A percentile compares a stretch with the other conserved stretches of the same genome.
Evolutionary conservation across 2,113 vertebrate species (phyloP).

Genomic region (Tragelaphus strepsiceros): DNA sequence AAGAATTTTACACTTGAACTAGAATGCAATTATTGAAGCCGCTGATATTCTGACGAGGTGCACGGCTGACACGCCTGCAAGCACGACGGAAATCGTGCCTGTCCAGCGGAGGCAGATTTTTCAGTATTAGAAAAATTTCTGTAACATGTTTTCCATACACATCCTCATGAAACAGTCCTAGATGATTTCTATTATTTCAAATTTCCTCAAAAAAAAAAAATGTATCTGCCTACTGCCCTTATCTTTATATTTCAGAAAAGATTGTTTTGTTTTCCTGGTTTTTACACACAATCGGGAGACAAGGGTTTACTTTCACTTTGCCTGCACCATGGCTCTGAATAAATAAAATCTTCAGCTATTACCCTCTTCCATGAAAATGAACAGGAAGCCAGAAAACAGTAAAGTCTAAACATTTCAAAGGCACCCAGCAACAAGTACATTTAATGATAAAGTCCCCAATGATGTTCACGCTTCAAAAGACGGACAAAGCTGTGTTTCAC

Average conservation of each 20-base stretch:
- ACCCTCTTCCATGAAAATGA: not conserved
- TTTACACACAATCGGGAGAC: not conserved
- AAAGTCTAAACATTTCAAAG: not conserved
- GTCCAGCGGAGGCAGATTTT: not conserved
- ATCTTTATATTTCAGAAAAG: not conserved
- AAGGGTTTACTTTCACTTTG: conserved; percentile 56
- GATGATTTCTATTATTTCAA: not conserved
- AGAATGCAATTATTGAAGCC: not conserved
- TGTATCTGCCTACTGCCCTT: not conserved
- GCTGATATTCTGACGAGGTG: accelerated
- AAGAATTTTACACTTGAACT: not conserved
- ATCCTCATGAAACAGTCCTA: not conserved
- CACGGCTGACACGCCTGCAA: accelerated
- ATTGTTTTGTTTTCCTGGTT: not conserved
- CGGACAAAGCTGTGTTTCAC: not conserved
- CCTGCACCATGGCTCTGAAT: not conserved
- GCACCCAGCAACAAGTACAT: not conserved
- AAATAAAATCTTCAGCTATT: not conserved
- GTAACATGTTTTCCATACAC: not conserved
- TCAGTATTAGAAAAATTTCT: not conserved
- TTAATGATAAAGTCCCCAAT: not conserved
- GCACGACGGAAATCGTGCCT: accelerated
- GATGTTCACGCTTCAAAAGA: not conserved
- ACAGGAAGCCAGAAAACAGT: not conserved
- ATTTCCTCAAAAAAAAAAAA: not conserved